Conservation (phyloP, 23 tunicate genomes). For the Trididemnum miniatum region DNA sequence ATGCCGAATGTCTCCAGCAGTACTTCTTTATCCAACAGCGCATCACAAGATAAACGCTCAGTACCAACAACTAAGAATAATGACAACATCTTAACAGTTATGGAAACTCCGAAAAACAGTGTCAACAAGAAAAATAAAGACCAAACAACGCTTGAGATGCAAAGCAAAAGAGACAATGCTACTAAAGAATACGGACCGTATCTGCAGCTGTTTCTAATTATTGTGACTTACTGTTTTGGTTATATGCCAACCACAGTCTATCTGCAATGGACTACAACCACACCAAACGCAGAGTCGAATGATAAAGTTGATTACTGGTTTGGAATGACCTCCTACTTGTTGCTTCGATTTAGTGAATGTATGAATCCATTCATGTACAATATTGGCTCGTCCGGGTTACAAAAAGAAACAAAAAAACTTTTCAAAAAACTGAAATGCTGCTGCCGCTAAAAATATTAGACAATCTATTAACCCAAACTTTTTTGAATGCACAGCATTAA, state of each 20-base stretch:
- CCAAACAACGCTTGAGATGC: background rate
- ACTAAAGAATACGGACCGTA: background rate
- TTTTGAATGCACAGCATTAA: too few relatives aligned
- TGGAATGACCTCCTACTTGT: slow-evolving; percentile 59
- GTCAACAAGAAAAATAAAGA: too few relatives aligned
- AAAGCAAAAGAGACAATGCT: background rate
- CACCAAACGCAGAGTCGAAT: background rate
- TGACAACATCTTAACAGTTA: background rate
- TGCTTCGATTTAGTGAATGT: slow-evolving; percentile 58
- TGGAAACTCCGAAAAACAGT: background rate
- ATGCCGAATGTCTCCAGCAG: background rate
- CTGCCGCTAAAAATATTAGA: background rate
- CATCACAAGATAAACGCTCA: background rate
- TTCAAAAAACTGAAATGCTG: slow-evolving; percentile 24
- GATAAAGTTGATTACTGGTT: slow-evolving; percentile 64
- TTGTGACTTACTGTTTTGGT: slow-evolving; percentile 49
- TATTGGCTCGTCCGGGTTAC: slow-evolving; percentile 43
- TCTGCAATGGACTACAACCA: slow-evolving; percentile 45
- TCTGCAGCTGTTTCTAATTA: slow-evolving; percentile 43
- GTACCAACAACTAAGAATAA: background rate
- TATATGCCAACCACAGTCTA: slow-evolving; percentile 61
- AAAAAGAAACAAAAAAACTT: slow-evolving; percentile 36
- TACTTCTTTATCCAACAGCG: background rate
- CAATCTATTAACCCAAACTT: too few relatives aligned
- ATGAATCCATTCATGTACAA: slow-evolving; percentile 79